Evolutionary conservation across 2,888 invertebrate species (phyloP), one percentile per base, ranked within the genome.

Genomic region (Teleiodes luculella): DNA sequence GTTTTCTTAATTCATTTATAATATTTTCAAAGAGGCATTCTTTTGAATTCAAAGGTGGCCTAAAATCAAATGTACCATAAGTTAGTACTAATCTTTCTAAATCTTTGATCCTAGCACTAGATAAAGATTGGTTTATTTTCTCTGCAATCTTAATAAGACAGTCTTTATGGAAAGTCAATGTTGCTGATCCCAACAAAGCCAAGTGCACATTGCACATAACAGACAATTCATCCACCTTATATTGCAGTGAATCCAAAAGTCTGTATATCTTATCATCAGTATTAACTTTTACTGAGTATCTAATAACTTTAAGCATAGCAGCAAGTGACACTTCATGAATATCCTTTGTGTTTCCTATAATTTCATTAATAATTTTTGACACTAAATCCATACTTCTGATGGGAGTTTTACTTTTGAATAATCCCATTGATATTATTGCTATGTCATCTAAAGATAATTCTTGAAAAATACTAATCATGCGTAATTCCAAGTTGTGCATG

Each of bases 351-450:
- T 92, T 83, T 7, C 83, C 70, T n/a, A 86, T 85, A 0, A 93
- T 72, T 67, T 84, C 89, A 1, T 80, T 61, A 33, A 93, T 91
- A 1, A 93, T 84, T 51, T 83, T 82, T 2, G 80, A 64, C 0
- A 92, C 52, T 39, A 94, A 65, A 0, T 76, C 68, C 2, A 72
- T 61, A 72, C 83, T 91, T 58, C 91, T 89, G 48, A 96, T 87
- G 13, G 87, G 91, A 1, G 92, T 93, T 80, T 93, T 91, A 13
- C 93, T 93, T 83, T 95, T 95, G 67, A 96, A 96, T 74, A 94
- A 95, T 0, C 94, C 95, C 92, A 95, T 92, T 3, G 93, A 91
- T 63, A 94, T 90, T 11, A 96, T 90, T 10, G 93, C 94, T 55
- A 95, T 75, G 70, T 96, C 95, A 61, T 93, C 91, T 5, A 93